Evolutionary conservation across 2,113 vertebrate species (phyloP), one percentile per base, ranked within the genome.

Genomic region (Arvicanthis niloticus): DNA sequence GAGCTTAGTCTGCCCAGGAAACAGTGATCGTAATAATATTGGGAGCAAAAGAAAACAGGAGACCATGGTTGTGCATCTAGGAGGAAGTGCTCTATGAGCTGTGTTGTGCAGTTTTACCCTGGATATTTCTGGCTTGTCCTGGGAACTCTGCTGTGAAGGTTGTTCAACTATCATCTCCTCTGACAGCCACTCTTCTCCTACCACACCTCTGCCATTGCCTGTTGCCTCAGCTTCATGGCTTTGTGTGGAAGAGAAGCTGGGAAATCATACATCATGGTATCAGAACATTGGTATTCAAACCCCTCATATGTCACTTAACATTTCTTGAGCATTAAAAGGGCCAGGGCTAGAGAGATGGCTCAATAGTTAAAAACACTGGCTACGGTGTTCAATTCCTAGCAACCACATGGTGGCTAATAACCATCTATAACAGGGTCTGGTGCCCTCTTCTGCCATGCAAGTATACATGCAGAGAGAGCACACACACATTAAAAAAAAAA

Each of bases 151-250:
- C 34, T 78, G 15, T 45, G 22, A 60, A 37, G 17, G 29, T 51
- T 48, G 26, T n/a, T 62, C 12, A 45, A 16, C 29, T 2, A 5
- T 45, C 29, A 48, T 2, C 24, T 56, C 24, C 72, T 76, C 40
- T 9, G 45, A 58, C 1, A 82, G 73, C 29, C 37, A 5, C 4
- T 7, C 5, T 21, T 56, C 6, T 15, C 11, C 21, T 8, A 58
- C 24, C 72, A 7, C 1, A 4, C 29, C 5, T 3, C 45, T 11
- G 15, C 22, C 4, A 0, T 17, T 37, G 53, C 4, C 16, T 77
- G 3, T 1, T 40, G 11, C 21, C 34, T 42, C 13, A 45, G 15
- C 4, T 89, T 92, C 65, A 13, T 1, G 1, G 45, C 56, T 97
- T 68, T 7, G 34, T 40, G 1, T 7, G 26, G 4, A 21, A 48